A percentile compares a stretch with the other conserved stretches of the same genome.
These are phyloP conservation scores for Glaucomys volans DNA, from an alignment of 2,113 vertebrate species.

Conservation along the genomic window DNA sequence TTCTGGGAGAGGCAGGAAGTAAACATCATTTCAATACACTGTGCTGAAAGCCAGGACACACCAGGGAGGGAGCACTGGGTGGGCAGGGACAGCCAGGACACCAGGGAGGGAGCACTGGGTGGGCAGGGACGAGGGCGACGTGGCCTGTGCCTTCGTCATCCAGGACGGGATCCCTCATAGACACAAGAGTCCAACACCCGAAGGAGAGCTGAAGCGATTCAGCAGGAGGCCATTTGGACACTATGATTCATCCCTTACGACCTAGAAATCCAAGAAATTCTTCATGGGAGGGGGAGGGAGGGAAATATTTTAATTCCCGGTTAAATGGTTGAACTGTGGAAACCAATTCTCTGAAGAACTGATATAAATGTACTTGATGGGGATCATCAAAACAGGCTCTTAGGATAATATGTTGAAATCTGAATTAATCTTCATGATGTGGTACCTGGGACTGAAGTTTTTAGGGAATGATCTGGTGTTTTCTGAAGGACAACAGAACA, in stretches of 20 bases:
- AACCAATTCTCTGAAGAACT: background rate
- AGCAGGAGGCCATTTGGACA: background rate
- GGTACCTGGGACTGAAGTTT: background rate
- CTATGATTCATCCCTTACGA: background rate
- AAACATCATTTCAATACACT: background rate
- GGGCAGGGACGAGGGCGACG: fast-evolving
- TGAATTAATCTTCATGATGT: background rate
- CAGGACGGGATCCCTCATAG: background rate
- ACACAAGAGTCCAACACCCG: background rate
- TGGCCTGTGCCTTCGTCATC: background rate
- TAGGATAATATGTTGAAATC: background rate
- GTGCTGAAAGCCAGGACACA: background rate
- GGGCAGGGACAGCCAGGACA: background rate
- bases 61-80: background rate
- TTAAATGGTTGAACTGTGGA: background rate
- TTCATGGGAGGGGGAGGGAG: background rate
- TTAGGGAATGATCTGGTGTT: background rate
- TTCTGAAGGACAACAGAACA: background rate
- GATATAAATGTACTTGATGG: background rate
- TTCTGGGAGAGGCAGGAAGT: slow-evolving; percentile 42
- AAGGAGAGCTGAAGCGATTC: background rate
- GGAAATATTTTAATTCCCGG: background rate
- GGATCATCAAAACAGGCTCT: background rate
- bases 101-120: background rate
- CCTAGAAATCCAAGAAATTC: background rate